Base-by-base conservation (phyloP, 2,888 invertebrate species). In the Saturnia japonica region DNA sequence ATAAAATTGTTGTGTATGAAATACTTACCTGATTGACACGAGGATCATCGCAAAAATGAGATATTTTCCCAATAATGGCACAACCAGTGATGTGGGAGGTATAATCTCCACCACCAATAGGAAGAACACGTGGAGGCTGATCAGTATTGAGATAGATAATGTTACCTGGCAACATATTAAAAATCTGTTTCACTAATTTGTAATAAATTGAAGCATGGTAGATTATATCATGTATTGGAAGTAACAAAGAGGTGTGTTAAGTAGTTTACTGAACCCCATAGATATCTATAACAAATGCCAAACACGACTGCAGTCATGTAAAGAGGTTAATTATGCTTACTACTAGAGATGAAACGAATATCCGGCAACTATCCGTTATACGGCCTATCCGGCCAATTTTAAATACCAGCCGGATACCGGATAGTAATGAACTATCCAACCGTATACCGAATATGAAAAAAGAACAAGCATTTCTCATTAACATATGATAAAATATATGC, bases 71-170 rank as follows among this genome's bases (percentile, higher is more conserved):
- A 98, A 96, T 81, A 98, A 95, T 79, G 98, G 98, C 86, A 98
- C 98, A 84, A 98, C 98, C 84, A 98, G 96, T 80, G 98, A 98
- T 71, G 98, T 98, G 81, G 98, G 98, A 82, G 93, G 93, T 78
- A 93, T 93, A 80, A 93, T 93, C 86, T 93, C 93, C 67, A 93
- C 93, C 76, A 93, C 97, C 91, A 98, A 96, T 92, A 98, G 95
- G 96, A 98, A 98, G 96, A 98, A 98, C 96, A 98, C 98, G 91
- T 98, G 98, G 90, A 98, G 96, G 87, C 98, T 98, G 90, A 98
- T 96, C 88, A 98, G 95, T 93, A 98, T 98, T 86, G 98, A 98
- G 93, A 98, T 98, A 85, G 99, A 99, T 88, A 99, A 96, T 90
- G 99, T 98, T 93, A 99, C 57, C 57, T 60, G 57, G 25, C 16